Base-by-base conservation (phyloP, 2,113 vertebrate genomes). In the Procavia capensis region DNA sequence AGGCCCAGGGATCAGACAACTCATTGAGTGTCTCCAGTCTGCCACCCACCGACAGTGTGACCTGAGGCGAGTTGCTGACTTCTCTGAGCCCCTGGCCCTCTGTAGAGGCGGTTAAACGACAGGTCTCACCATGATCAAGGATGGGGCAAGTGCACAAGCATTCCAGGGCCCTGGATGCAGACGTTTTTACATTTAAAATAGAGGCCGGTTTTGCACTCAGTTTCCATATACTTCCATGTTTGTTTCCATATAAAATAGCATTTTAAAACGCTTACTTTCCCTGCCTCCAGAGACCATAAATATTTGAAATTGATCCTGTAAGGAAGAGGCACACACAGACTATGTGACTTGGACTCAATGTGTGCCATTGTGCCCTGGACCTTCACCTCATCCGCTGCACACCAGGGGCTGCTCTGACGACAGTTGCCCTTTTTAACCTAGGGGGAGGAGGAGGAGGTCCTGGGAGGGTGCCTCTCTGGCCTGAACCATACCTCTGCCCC, bases 281-380 rank as follows among this genome's bases (percentile, higher is more conserved):
- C 27, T 63, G 8, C 39, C 34, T 47, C 19, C 36, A 36, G 0
- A 79, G 31, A 34, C 43, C 22, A 50, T 90, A 17, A 68, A 45
- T 41, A 25, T 57, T 25, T 45, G 36, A 76, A 87, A 61, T 16
- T 64, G 16, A 25, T 10, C 11, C 64, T 64, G 75, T 50, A 50
- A 50, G 87, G 9, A 50, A 87, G 54, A 39, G 17, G 57, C 10
- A n/a, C 16, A 1, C 45, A 19, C 66, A 70, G 59, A 36, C 31
- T 86, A 9, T 25, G 11, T 1, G 1, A 31, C 14, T 70, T 82
- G 9, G 36, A 72, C 41, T 50, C 27, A 0, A 0, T 27, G 20
- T n/a, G 1, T 20, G 2, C 75, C 25, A 22, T 4, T 5, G 2
- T 20, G 13, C 31, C 25, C 3, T 20, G 36, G 29, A 34, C 39